Evolutionary conservation across 2,888 invertebrate species (phyloP), one percentile per base, ranked within the genome.

Genomic region (Lamellibrachia columna): DNA sequence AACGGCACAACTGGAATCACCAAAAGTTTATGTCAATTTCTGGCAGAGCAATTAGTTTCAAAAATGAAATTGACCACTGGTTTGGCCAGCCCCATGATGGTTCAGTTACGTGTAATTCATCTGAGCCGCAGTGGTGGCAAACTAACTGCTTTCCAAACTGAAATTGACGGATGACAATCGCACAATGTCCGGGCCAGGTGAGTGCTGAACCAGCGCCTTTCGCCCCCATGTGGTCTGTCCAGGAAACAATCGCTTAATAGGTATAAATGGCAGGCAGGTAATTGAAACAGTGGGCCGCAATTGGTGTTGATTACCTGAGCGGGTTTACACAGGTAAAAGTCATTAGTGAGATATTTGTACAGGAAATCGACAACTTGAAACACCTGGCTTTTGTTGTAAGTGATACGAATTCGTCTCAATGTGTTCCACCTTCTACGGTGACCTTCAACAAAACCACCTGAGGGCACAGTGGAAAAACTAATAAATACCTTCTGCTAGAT

Each of bases 11-110:
- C 75, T n/a, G 15, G 75, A 75, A 75, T 75, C 75, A 75, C 75
- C 75, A 75, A 75, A 75, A 75, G 75, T 75, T 75, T 75, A 75
- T n/a, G 75, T 75, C 75, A 75, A 75, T 75, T 75, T 75, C 75
- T 75, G 6, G 3, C 75, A 75, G 75, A 75, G 75, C n/a, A 75
- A 75, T 75, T n/a, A 75, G n/a, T 75, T 75, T 75, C 75, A 75
- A 75, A 75, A 75, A 75, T 75, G 75, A 75, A 75, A 75, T 75
- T 75, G 75, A 75, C 75, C 75, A 75, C n/a, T 75, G 75, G 75
- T 75, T 75, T n/a, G 22, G 75, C 22, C 75, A 6, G 22, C 75
- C 15, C 75, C 3, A 6, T n/a, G 4, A n/a, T 22, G 75, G 75
- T 75, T 75, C 15, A 22, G 75, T 75, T 75, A 75, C 75, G n/a